Evolutionary conservation across 2,113 vertebrate genomes (phyloP).

Genomic region (Hymenochirus boettgeri): DNA sequence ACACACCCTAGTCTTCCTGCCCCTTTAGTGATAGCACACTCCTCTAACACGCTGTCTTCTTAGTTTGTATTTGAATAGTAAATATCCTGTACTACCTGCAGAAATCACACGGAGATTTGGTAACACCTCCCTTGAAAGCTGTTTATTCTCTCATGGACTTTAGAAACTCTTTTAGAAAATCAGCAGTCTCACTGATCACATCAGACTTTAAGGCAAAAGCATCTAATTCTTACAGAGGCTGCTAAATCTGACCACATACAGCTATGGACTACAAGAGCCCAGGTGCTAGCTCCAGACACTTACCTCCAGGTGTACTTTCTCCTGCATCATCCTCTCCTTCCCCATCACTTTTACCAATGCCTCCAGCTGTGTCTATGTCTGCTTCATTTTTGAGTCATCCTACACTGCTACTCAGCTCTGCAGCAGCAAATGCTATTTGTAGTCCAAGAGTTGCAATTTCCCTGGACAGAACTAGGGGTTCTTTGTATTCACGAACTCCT

Average conservation of each 20-base stretch:
- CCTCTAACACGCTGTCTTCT: no score
- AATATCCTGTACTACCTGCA: no score
- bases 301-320: slow-evolving; percentile 43
- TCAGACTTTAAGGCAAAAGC: neutral
- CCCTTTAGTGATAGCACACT: no score
- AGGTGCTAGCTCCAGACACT: slow-evolving; percentile 46
- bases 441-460: slow-evolving; percentile 44
- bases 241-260: neutral
- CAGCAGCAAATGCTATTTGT: slow-evolving; percentile 43
- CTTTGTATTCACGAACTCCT: slow-evolving; percentile 70
- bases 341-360: neutral
- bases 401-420: slow-evolving; percentile 36
- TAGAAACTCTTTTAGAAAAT: no score
- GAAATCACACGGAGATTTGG: slow-evolving; percentile 13
- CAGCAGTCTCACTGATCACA: no score
- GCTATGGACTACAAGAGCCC: slow-evolving; percentile 61
- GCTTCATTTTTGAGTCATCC: slow-evolving; percentile 64
- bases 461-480: slow-evolving; percentile 58
- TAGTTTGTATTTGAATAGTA: no score
- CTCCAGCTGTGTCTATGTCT: slow-evolving; percentile 55
- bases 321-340: slow-evolving; percentile 17
- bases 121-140: slow-evolving; percentile 26
- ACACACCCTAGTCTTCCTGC: no score
- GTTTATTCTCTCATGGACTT: slow-evolving; percentile 16
- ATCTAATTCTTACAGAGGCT: slow-evolving; percentile 2